phyloP scores from a whole-genome alignment of 2,888 invertebrate species.

The Drosophila koepferae region DNA sequence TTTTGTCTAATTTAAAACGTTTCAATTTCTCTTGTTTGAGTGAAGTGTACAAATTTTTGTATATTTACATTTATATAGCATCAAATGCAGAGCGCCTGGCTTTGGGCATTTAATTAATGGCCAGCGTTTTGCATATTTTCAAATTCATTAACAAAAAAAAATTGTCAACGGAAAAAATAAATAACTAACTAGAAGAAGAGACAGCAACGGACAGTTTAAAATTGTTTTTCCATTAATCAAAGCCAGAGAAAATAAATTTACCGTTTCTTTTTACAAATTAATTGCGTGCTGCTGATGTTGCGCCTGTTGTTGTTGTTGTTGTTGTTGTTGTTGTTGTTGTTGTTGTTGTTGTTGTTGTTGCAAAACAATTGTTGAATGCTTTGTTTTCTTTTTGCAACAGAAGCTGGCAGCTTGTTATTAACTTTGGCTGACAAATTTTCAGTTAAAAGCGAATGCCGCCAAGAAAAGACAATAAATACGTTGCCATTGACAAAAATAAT shows the following conservation, averaged over 20 bases:
- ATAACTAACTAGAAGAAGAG: neutral
- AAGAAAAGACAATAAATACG: constrained; percentile 14
- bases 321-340: no score
- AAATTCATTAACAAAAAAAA: constrained; percentile 56
- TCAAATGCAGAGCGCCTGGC: constrained; percentile 39
- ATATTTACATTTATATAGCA: neutral
- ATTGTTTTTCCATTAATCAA: constrained; percentile 77
- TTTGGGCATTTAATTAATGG: constrained; percentile 65
- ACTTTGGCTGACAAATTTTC: constrained; percentile 61
- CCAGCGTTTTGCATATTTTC: constrained; percentile 61
- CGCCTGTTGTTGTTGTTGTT: constrained; percentile 31
- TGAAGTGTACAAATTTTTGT: constrained; percentile 18
- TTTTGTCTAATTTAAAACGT: constrained; percentile 32
- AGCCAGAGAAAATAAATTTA: constrained; percentile 64
- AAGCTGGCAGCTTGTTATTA: constrained; percentile 63
- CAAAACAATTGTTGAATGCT: constrained; percentile 60
- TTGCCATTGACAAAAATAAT: constrained; percentile 48
- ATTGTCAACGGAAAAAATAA: constrained; percentile 46
- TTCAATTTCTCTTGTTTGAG: constrained; percentile 40
- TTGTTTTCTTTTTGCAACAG: constrained; percentile 46
- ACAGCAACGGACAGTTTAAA: constrained; percentile 28
- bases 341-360: constrained; percentile 24
- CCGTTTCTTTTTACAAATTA: constrained; percentile 51
- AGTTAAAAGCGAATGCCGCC: constrained; percentile 44
- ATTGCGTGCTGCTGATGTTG: constrained; percentile 46